phyloP scores from a whole-genome alignment of 2,113 vertebrate species.

The Ahaetulla prasina region DNA sequence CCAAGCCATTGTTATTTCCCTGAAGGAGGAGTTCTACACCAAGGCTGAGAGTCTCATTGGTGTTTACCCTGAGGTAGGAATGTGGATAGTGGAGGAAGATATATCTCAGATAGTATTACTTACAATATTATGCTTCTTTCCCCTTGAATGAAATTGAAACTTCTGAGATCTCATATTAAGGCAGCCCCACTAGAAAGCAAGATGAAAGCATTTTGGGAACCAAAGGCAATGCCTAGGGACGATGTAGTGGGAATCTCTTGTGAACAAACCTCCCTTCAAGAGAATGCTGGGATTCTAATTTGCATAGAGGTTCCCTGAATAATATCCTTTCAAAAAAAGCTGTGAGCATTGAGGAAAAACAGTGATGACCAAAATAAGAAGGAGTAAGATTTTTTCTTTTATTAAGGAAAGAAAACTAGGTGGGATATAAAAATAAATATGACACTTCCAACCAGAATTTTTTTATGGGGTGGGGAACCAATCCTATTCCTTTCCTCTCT shows the following conservation, averaged over 20 bases:
- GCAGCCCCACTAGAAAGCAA: background rate
- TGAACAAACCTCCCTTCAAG: background rate
- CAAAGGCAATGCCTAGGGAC: background rate
- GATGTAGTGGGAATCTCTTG: background rate
- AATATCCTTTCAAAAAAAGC: background rate
- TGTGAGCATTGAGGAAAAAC: background rate
- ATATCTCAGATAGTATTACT: background rate
- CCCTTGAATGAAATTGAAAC: background rate
- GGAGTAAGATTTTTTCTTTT: background rate
- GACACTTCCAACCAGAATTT: background rate
- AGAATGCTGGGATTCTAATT: background rate
- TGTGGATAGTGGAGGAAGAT: background rate
- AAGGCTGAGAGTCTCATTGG: constrained; percentile 86
- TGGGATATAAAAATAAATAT: background rate
- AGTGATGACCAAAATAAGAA: background rate
- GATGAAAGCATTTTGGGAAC: background rate
- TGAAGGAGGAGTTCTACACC: constrained; percentile 92
- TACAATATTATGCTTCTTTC: no score
- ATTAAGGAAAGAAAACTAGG: background rate
- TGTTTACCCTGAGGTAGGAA: constrained; percentile 85
- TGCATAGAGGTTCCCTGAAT: background rate
- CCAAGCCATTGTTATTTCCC: constrained; percentile 92
- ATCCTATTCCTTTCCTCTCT: background rate
- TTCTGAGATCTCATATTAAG: background rate
- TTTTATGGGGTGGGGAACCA: background rate